phyloP scores from a whole-genome alignment of 2,797 vertebrate genomes.

The Atherinosoma microstoma region DNA sequence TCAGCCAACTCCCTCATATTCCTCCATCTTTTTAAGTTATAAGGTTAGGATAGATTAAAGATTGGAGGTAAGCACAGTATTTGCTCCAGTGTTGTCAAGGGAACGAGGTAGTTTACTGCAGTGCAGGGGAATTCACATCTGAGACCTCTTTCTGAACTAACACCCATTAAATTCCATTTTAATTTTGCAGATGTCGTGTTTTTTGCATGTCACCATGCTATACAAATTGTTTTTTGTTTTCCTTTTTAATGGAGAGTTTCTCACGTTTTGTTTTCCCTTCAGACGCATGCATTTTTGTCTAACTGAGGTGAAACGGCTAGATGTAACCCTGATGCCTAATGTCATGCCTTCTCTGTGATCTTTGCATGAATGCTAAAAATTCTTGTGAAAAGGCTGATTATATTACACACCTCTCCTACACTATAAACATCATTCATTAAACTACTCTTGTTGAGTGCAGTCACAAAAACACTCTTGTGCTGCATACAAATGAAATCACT shows the following conservation, averaged over 20 bases:
- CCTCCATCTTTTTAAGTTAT: constrained; percentile 42
- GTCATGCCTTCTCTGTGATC: constrained; percentile 77
- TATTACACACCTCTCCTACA: constrained; percentile 22
- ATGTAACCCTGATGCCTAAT: constrained; percentile 54
- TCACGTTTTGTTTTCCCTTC: constrained; percentile 67
- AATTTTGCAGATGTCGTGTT: constrained; percentile 73
- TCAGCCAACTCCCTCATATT: constrained; percentile 48
- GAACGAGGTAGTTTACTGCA: constrained; percentile 70
- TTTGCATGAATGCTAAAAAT: constrained; percentile 72
- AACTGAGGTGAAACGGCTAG: constrained; percentile 65
- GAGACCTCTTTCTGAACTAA: constrained; percentile 81
- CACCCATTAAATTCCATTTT: constrained; percentile 82
- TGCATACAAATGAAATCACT: constrained; percentile 28
- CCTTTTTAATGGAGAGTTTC: constrained; percentile 63
- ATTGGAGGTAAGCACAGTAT: constrained; percentile 41
- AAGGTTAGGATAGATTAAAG: constrained; percentile 42
- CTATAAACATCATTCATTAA: constrained; percentile 21
- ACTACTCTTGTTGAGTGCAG: constrained; percentile 13
- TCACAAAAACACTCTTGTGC: constrained; percentile 42
- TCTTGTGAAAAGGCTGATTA: constrained; percentile 15
- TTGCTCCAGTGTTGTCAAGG: constrained; percentile 61
- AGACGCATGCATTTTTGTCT: constrained; percentile 75
- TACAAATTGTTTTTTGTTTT: constrained; percentile 30
- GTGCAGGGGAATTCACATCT: constrained; percentile 70
- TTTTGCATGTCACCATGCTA: constrained; percentile 82